Conservation (phyloP, 2,888 invertebrate genomes). For the Galeopsomyia nigrocyanea region DNA sequence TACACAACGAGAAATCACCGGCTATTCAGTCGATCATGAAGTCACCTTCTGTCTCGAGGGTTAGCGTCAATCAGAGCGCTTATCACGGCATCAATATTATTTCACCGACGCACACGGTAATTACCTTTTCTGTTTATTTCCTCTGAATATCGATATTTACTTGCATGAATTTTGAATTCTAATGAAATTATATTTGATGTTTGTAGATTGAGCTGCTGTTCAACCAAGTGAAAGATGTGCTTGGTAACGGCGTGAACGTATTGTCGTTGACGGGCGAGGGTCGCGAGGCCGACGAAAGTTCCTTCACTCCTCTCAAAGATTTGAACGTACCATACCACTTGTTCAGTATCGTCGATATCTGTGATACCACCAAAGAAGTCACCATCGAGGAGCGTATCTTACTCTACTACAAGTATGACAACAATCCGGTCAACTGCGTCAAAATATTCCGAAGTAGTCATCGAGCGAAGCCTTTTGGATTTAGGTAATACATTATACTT, state of each 20-base stretch:
- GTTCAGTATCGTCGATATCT: slow-evolving; percentile 96
- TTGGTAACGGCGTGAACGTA: slow-evolving; percentile 92
- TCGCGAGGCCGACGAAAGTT: slow-evolving; percentile 87
- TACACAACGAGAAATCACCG: slow-evolving; percentile 95
- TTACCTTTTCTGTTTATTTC: slow-evolving; percentile 4
- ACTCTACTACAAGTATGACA: slow-evolving; percentile 97
- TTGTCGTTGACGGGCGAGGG: slow-evolving; percentile 94
- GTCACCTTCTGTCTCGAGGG: slow-evolving; percentile 84
- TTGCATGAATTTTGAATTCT: neutral
- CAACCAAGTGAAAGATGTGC: slow-evolving; percentile 81
- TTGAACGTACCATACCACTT: slow-evolving; percentile 89
- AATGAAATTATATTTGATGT: neutral
- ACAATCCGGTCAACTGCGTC: slow-evolving; percentile 95
- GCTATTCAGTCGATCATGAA: slow-evolving; percentile 92
- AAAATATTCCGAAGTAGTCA: slow-evolving; percentile 94
- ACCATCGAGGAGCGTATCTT: slow-evolving; percentile 90
- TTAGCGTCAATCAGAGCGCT: slow-evolving; percentile 87
- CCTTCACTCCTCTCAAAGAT: slow-evolving; percentile 87
- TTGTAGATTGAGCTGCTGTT: slow-evolving; percentile 77
- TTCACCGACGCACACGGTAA: slow-evolving; percentile 83
- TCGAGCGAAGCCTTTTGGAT: slow-evolving; percentile 89
- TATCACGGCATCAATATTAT: slow-evolving; percentile 93
- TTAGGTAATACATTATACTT: slow-evolving; percentile 70
- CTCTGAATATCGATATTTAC: neutral
- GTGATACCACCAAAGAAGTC: slow-evolving; percentile 94